Evolutionary conservation across 1,140 invertebrate species (phyloP).

Genomic region (Telenomus remus): DNA sequence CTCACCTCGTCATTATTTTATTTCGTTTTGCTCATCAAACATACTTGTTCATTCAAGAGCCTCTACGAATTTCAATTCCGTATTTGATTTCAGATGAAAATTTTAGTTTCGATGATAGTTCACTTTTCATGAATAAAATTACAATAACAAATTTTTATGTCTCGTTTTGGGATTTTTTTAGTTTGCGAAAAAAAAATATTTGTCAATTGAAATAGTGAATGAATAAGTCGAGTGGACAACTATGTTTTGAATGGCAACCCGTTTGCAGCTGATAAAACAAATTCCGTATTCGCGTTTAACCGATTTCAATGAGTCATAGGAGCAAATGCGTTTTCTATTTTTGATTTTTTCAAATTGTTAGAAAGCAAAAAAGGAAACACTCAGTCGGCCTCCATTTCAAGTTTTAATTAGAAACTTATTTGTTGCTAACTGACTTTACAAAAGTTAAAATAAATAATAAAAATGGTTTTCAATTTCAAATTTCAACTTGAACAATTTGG

Average conservation of each 20-base stretch:
- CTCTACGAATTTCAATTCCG: too few species aligned
- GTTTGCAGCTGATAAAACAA: slow-evolving; percentile 1
- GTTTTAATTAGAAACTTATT: neutral
- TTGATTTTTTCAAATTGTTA: slow-evolving; percentile 12
- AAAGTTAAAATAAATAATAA: too few species aligned
- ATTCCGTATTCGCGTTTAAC: slow-evolving; percentile 20
- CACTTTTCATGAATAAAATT: too few species aligned
- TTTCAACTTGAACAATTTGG: too few species aligned
- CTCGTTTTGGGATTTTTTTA: too few species aligned
- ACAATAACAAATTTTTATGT: too few species aligned
- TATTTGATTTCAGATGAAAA: too few species aligned
- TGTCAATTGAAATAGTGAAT: neutral
- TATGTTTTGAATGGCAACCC: neutral
- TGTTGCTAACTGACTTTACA: neutral
- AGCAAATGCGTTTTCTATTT: slow-evolving; percentile 10
- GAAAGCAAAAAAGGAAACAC: slow-evolving; percentile 23
- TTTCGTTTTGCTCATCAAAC: neutral
- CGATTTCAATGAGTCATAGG: slow-evolving; percentile 18
- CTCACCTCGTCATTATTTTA: neutral
- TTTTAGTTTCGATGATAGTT: too few species aligned
- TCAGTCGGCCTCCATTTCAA: neutral
- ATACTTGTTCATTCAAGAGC: neutral
- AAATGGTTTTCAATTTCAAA: too few species aligned
- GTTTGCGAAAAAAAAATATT: neutral
- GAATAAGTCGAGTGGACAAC: neutral